Percentiles rank a stretch among this genome's conserved stretches.
phyloP scores from a whole-genome alignment of 2,888 invertebrate genomes.

The Hedya salicella region DNA sequence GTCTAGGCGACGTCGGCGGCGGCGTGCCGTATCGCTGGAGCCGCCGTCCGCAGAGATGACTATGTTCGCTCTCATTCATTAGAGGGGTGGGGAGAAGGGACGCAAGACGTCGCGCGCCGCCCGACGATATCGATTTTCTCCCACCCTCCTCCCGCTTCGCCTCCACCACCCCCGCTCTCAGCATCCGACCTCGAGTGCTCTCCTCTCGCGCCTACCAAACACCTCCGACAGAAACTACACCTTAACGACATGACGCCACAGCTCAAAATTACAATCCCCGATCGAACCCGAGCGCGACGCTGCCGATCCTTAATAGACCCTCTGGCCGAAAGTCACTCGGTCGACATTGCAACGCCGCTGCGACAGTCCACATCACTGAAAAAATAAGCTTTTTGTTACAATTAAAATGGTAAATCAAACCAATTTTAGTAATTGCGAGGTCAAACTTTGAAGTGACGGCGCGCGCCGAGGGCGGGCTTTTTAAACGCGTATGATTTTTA shows the following conservation, averaged over 20 bases:
- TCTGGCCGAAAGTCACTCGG: slow-evolving; percentile 81
- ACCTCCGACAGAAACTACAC: slow-evolving; percentile 82
- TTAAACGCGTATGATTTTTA: slow-evolving; percentile 75
- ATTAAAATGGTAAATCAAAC: slow-evolving; percentile 85
- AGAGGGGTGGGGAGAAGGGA: slow-evolving; percentile 74
- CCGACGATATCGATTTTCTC: slow-evolving; percentile 84
- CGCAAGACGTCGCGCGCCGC: slow-evolving; percentile 84
- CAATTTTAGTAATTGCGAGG: slow-evolving; percentile 84
- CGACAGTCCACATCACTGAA: slow-evolving; percentile 69
- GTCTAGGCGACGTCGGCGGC: slow-evolving; percentile 60
- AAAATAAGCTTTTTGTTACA: slow-evolving; percentile 85
- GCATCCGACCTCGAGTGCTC: slow-evolving; percentile 85
- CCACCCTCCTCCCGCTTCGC: slow-evolving; percentile 71
- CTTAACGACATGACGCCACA: slow-evolving; percentile 79
- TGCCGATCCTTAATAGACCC: slow-evolving; percentile 78
- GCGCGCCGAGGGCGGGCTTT: slow-evolving; percentile 66
- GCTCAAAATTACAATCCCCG: slow-evolving; percentile 75
- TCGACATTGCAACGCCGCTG: slow-evolving; percentile 79
- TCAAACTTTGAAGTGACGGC: slow-evolving; percentile 79
- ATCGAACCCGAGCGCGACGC: slow-evolving; percentile 60
- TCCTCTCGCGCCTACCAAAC: slow-evolving; percentile 83
- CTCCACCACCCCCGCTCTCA: slow-evolving; percentile 76
- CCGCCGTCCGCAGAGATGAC: slow-evolving; percentile 82
- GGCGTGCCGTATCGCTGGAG: slow-evolving; percentile 69
- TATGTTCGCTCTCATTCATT: slow-evolving; percentile 84